Percentiles rank a stretch among this genome's conserved stretches.
Conservation (phyloP, 2,888 invertebrate species). For the Philereme vetulata region DNA sequence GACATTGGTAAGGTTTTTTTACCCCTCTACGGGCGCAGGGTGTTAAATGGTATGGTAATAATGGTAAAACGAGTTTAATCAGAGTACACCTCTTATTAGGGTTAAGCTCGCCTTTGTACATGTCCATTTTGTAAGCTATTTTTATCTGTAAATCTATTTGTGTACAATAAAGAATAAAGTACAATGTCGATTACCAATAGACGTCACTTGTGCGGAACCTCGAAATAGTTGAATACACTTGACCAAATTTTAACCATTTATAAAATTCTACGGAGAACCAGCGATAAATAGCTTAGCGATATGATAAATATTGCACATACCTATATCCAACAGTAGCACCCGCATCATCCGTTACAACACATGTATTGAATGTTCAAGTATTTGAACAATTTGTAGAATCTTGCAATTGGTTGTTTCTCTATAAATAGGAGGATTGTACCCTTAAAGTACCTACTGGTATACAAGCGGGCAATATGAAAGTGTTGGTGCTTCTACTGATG, state of each 20-base stretch:
- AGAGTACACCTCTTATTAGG: too few relatives aligned
- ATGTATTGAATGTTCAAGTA: slow-evolving; percentile 39
- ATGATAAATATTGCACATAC: slow-evolving; percentile 31
- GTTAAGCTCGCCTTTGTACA: too few relatives aligned
- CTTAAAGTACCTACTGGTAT: slow-evolving; percentile 45
- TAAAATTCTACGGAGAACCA: slow-evolving; percentile 4
- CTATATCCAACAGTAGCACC: slow-evolving; percentile 38
- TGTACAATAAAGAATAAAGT: too few relatives aligned
- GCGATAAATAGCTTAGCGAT: slow-evolving; percentile 23
- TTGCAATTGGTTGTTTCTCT: slow-evolving; percentile 36
- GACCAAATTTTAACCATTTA: slow-evolving; percentile 10
- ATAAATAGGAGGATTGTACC: slow-evolving; percentile 47
- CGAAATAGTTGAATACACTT: slow-evolving; percentile 12
- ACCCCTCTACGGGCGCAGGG: too few relatives aligned
- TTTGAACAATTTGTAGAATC: slow-evolving; percentile 45
- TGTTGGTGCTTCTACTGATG: slow-evolving; percentile 51
- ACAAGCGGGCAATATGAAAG: slow-evolving; percentile 56
- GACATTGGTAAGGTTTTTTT: too few relatives aligned
- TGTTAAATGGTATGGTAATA: too few relatives aligned
- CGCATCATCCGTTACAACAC: slow-evolving; percentile 41
- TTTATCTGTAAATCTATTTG: too few relatives aligned
- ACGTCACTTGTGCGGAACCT: slow-evolving; percentile 16
- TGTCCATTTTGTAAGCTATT: too few relatives aligned
- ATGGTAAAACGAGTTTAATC: too few relatives aligned
- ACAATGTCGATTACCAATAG: not conserved